Evolutionary conservation across 2,888 invertebrate species (phyloP), one percentile per base, ranked within the genome.

Genomic region (Cantharis rustica): DNA sequence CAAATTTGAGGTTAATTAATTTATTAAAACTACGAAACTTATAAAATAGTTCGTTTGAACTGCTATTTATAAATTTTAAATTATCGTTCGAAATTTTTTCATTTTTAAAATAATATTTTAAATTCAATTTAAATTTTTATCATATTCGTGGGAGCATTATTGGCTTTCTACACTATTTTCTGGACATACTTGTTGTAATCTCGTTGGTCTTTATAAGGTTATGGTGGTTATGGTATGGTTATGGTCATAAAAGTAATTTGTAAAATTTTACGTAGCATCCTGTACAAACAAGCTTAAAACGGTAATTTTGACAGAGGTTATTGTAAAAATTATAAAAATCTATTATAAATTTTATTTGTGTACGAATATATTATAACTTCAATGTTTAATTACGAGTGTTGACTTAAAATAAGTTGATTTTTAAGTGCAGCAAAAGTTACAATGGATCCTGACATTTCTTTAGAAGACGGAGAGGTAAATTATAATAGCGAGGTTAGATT

Each of bases 401-500:
- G 47, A 47, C 13, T 47, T 47, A 47, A 47, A 47, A n/a, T 47
- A n/a, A 9, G 7, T 47, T 47, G n/a, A 47, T 23, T 68, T 68
- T 2, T 16, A 68, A 68, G 26, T 17, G 20, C 10, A 15, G 13
- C 1, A 23, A 47, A 10, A 47, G 47, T 15, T 69, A 47, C n/a
- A 71, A 75, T 75, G 77, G 75, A 79, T 69, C 79, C 81, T 63
- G 81, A 80, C 31, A 75, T 71, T 27, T 74, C 73, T 68, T 71
- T 83, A 71, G 82, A 83, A 79, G 84, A 84, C 15, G 84, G 83
- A 62, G 83, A 84, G 79, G 83, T 83, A 66, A 27, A 7, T 27
- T 27, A 27, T 61, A 63, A 76, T 61, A 31, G 27, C 2, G 15
- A 9, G 27, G 62, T 26, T 47, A 47, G n/a, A n/a, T 47, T n/a